Percentiles rank a stretch among this genome's conserved stretches.
Conservation (phyloP, 2,888 invertebrate genomes). For the Perithous albicinctus region DNA sequence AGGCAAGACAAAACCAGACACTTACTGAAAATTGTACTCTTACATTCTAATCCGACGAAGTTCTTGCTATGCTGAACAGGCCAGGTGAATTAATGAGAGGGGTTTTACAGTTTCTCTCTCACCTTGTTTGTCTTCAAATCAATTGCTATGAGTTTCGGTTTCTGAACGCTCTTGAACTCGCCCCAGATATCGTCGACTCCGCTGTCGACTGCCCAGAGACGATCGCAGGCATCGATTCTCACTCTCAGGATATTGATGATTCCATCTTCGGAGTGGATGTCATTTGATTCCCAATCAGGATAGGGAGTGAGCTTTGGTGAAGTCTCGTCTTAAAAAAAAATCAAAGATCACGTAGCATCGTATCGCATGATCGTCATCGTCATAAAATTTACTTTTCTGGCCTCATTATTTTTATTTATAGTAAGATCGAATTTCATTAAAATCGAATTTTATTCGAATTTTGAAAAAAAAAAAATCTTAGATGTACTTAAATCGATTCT, state of each 20-base stretch:
- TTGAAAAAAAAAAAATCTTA: background rate
- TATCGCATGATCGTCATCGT: background rate
- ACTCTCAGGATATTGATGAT: constrained; percentile 91
- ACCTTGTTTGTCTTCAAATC: constrained; percentile 92
- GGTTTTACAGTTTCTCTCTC: background rate
- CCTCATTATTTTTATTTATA: no score
- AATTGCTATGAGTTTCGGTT: constrained; percentile 88
- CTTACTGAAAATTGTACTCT: background rate
- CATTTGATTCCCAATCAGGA: constrained; percentile 92
- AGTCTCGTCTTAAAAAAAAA: constrained; percentile 86
- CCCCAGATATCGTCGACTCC: constrained; percentile 92
- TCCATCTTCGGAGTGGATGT: constrained; percentile 88
- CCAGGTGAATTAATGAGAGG: background rate
- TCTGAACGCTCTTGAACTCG: constrained; percentile 84
- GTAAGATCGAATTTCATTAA: no score
- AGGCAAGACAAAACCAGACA: constrained; percentile 20
- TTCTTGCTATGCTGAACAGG: no score
- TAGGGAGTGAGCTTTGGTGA: constrained; percentile 91
- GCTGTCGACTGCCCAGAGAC: constrained; percentile 93
- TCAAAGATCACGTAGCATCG: background rate
- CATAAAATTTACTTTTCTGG: background rate
- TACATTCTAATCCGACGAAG: background rate
- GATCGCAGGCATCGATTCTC: constrained; percentile 90
- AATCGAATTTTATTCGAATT: no score
- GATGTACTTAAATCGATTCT: background rate